Evolutionary conservation across 2,797 vertebrate species (phyloP).

Genomic region (Ceryle rudis): DNA sequence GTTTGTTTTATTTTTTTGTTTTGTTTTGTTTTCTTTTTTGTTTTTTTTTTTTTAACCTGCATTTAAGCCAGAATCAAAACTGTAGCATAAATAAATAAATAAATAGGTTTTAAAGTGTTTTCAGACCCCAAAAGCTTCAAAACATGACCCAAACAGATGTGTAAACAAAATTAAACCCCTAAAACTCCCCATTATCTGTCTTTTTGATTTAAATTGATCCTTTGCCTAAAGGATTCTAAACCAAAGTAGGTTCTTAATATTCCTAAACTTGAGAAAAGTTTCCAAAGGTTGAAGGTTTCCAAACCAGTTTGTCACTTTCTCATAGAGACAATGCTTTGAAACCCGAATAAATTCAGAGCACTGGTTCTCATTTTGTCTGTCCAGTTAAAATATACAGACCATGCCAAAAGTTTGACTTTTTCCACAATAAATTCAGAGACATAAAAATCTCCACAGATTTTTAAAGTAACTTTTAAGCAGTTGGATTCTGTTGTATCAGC

Average conservation of each 20-base stretch:
- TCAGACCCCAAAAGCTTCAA: slow-evolving; percentile 1
- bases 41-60: neutral
- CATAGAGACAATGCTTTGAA: neutral
- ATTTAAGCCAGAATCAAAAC: slow-evolving; percentile 24
- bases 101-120: neutral
- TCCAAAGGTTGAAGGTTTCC: slow-evolving; percentile 10
- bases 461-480: neutral
- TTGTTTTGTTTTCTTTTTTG: neutral
- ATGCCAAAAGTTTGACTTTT: neutral
- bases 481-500: neutral
- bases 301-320: neutral
- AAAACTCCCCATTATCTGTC: neutral
- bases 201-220: neutral
- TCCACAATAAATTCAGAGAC: neutral
- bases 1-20: no score
- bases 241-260: neutral
- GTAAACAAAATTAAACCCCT: slow-evolving; percentile 15
- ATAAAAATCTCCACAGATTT: neutral
- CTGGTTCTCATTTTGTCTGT: slow-evolving; percentile 1
- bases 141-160: slow-evolving; percentile 13
- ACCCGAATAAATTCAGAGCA: neutral
- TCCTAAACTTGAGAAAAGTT: no score
- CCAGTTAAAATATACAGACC: neutral
- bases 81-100: neutral
- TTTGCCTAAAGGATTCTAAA: slow-evolving; percentile 2